Evolutionary conservation across 2,888 invertebrate genomes (phyloP), one percentile per base, ranked within the genome.

Genomic region (Lysandra bellargus): DNA sequence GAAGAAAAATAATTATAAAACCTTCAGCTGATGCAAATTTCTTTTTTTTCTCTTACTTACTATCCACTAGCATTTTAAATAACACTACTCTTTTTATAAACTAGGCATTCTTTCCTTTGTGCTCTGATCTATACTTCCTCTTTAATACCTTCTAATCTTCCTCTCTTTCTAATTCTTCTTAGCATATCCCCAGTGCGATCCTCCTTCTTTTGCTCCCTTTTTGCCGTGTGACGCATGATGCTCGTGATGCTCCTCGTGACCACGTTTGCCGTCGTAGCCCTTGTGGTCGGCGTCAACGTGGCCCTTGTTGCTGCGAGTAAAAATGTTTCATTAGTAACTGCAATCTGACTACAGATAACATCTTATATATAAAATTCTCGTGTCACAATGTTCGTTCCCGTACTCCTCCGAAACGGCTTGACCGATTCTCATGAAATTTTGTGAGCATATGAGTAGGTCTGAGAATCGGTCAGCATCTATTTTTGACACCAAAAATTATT

Each of bases 251-350:
- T 95, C 95, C 75, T 96, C 96, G 84, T 96, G 95, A 0, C 97
- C 97, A 30, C 95, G 91, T 78, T 95, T 95, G 2, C 95, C 95
- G 79, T 96, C 95, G 89, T 96, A 92, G 0, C 96, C 96, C 82
- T 96, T 95, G 87, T 96, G 96, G 82, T 96, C 96, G 17, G 96
- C 95, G 82, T 96, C 96, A 81, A 95, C 88, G 84, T 96, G 96
- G 0, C 96, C 96, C 85, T 96, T 96, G 84, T 96, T 95, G 81
- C 95, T 94, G 88, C 92, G 92, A 78, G 33, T 0, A 69, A 7
- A 23, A 33, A 64, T 1, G 12, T 61, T 61, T 2, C 23, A 6
- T 2, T 17, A 2, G 61, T 57, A 17, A 17, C 17, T 57, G 17
- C 57, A 4, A 12, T 49, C 49, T 49, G 44, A 44, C 33, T 33